A percentile compares a stretch with the other conserved stretches of the same genome.
Conservation (phyloP, 2,888 invertebrate species). For the Eudasyphora cyanicolor region DNA sequence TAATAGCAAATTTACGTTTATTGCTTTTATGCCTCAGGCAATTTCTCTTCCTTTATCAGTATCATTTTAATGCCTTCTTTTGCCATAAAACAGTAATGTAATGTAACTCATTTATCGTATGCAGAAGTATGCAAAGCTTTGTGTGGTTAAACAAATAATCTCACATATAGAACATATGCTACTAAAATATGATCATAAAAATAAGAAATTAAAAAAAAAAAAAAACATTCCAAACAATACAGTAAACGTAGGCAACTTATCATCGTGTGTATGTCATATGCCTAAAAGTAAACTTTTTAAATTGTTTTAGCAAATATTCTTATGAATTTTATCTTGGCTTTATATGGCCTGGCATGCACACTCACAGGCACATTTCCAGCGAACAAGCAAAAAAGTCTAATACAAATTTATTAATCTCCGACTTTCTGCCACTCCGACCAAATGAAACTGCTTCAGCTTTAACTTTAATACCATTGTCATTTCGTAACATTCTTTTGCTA, state of each 20-base stretch:
- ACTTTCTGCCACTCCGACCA: background rate
- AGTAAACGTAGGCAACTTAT: background rate
- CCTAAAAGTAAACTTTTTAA: background rate
- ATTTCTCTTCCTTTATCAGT: background rate
- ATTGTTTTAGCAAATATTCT: background rate
- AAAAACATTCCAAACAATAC: too few species aligned
- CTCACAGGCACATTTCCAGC: background rate
- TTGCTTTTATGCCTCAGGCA: background rate
- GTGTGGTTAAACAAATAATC: background rate
- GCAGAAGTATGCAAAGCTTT: background rate
- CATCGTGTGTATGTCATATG: background rate
- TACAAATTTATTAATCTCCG: constrained; percentile 12
- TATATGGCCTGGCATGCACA: too few species aligned
- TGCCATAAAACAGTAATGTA: background rate
- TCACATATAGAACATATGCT: background rate
- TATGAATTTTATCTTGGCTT: background rate
- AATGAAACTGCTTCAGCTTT: background rate
- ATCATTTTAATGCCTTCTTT: background rate
- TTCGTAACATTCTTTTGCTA: background rate
- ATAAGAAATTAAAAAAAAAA: background rate
- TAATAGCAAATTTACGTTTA: background rate
- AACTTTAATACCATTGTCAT: constrained; percentile 29
- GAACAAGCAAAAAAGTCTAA: background rate
- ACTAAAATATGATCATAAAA: background rate
- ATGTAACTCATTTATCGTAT: background rate